Base-by-base conservation (phyloP, 2,113 vertebrate species). In the Prochilodus magdalenae region DNA sequence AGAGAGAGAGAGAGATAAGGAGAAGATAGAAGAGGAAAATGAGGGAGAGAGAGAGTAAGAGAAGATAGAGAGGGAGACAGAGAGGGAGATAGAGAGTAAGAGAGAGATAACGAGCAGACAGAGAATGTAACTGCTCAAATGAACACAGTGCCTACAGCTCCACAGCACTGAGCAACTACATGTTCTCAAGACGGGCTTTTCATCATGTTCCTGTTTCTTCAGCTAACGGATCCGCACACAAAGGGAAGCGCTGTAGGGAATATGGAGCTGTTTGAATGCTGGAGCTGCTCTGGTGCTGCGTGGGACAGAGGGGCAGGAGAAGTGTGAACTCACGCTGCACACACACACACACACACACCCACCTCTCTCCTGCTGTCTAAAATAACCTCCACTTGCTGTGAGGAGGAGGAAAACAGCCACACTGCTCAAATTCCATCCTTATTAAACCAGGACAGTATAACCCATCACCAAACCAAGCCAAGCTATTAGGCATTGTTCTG, bases 341-440 rank as follows among this genome's bases (percentile, higher is more conserved):
- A n/a, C 55, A 24, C 55, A 55, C 53, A n/a, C n/a, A n/a, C n/a
- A n/a, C 36, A 36, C 36, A 36, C 36, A 59, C 57, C 57, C 57
- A 60, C 57, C 57, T 60, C 57, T 26, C 22, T 60, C 57, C 57
- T 60, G 57, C 57, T 60, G 57, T 14, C 57, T 60, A 60, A 60
- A 60, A 60, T 60, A 60, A 60, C 57, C 57, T 60, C 22, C 57
- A 26, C 20, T 13, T 8, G 55, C 55, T 22, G 14, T 57, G 22
- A 57, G 22, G 57, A 60, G 57, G 57, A 60, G 22, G n/a, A 26
- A 11, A 60, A 11, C 57, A 26, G 26, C 2, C n/a, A 12, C 24
- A 2, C 57, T 60, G 57, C 57, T 24, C 57, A 24, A 11, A 26
- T 60, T 26, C 57, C 57, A 26, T n/a, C 24, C 8, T 1, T 26